These are phyloP conservation scores for Leptinotarsa lineolata DNA, from an alignment of 1,140 invertebrate genomes.

Conservation along the genomic window DNA sequence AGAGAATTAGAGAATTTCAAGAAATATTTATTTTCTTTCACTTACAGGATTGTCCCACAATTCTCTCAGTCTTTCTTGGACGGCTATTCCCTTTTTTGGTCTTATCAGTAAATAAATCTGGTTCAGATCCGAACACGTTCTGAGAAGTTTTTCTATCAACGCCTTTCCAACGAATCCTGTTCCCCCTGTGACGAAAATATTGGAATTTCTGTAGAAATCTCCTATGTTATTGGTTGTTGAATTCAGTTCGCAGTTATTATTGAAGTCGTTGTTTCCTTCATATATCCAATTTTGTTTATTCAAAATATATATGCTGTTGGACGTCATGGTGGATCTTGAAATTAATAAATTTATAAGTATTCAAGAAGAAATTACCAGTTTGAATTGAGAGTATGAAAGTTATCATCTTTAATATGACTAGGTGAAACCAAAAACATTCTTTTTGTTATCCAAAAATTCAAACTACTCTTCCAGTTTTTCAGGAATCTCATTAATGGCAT, in stretches of 20 bases:
- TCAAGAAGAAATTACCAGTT: too few relatives aligned
- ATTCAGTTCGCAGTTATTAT: neutral
- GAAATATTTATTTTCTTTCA: slow-evolving; percentile 20
- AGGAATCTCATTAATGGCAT: too few relatives aligned
- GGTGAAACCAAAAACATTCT: too few relatives aligned
- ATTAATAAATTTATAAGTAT: too few relatives aligned
- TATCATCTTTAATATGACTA: too few relatives aligned
- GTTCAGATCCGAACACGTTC: slow-evolving; percentile 79
- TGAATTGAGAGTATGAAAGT: too few relatives aligned
- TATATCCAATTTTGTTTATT: neutral
- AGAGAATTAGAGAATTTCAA: too few relatives aligned
- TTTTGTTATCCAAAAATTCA: too few relatives aligned
- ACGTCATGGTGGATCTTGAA: neutral
- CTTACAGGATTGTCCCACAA: slow-evolving; percentile 71
- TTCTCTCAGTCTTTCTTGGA: slow-evolving; percentile 68
- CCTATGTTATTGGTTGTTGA: slow-evolving; percentile 7
- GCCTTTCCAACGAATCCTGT: slow-evolving; percentile 89
- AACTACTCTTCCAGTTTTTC: too few relatives aligned
- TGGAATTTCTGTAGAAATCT: slow-evolving; percentile 58
- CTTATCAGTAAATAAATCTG: slow-evolving; percentile 81
- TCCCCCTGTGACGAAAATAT: slow-evolving; percentile 65
- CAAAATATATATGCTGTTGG: neutral
- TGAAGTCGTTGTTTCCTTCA: neutral
- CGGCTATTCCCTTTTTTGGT: slow-evolving; percentile 68
- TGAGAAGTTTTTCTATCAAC: slow-evolving; percentile 85